Percentiles rank a stretch among this genome's conserved stretches.
These are phyloP conservation scores for Silvanus unidentatus DNA, from an alignment of 2,888 invertebrate species.

Conservation along the genomic window DNA sequence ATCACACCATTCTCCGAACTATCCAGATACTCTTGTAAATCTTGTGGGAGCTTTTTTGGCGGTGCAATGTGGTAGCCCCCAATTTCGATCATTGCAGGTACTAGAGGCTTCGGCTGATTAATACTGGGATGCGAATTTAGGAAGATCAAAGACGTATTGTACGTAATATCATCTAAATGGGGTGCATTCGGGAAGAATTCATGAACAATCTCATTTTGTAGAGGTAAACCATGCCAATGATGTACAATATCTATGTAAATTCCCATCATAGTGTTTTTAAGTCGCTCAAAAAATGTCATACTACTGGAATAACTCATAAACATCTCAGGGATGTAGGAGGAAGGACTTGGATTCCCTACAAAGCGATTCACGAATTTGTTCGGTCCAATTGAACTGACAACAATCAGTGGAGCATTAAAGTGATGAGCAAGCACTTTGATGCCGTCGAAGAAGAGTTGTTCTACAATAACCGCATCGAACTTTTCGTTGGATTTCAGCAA, in stretches of 20 bases:
- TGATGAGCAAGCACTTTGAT: slow-evolving; percentile 36
- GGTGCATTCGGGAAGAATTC: slow-evolving; percentile 30
- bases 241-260: slow-evolving; percentile 14
- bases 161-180: slow-evolving; percentile 24
- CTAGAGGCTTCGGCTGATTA: slow-evolving; percentile 48
- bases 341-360: slow-evolving; percentile 46
- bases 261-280: slow-evolving; percentile 46
- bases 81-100: slow-evolving; percentile 54
- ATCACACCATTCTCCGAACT: slow-evolving; percentile 51
- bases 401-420: slow-evolving; percentile 32
- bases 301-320: slow-evolving; percentile 42
- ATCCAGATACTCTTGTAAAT: slow-evolving; percentile 51
- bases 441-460: slow-evolving; percentile 48
- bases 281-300: slow-evolving; percentile 51
- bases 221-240: not conserved
- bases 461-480: slow-evolving; percentile 41
- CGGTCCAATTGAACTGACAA: slow-evolving; percentile 43
- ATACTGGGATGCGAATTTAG: slow-evolving; percentile 48
- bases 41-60: slow-evolving; percentile 34
- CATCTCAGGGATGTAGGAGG: slow-evolving; percentile 48
- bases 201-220: slow-evolving; percentile 24
- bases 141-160: slow-evolving; percentile 33
- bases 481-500: slow-evolving; percentile 34
- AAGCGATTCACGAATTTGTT: slow-evolving; percentile 45
- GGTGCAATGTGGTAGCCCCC: slow-evolving; percentile 50